phyloP scores from a whole-genome alignment of 2,113 vertebrate genomes.

The Barnardius zonarius region DNA sequence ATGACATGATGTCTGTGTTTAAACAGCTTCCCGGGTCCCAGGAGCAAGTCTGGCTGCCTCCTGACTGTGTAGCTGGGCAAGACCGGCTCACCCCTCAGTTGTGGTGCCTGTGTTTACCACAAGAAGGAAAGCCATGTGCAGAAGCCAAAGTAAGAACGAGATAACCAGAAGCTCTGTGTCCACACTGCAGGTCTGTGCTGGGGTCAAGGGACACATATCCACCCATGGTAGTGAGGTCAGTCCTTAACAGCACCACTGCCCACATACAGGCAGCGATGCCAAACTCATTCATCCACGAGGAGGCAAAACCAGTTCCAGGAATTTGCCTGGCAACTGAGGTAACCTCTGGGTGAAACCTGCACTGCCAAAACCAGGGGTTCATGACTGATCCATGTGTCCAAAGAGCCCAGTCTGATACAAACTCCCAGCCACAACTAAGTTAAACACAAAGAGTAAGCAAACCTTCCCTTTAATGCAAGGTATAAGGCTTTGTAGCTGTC shows the following conservation, averaged over 20 bases:
- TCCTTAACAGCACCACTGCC: not conserved
- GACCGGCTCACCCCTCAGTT: not conserved
- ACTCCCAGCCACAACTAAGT: not conserved
- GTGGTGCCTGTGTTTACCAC: accelerated
- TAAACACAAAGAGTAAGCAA: not conserved
- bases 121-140: not conserved
- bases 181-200: not conserved
- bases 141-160: not conserved
- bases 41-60: not conserved
- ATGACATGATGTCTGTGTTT: accelerated
- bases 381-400: accelerated
- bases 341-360: not conserved
- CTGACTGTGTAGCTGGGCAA: not conserved
- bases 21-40: not conserved
- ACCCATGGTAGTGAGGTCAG: not conserved
- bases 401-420: not conserved
- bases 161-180: not conserved
- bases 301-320: not conserved
- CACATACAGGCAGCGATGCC: accelerated
- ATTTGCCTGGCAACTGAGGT: not conserved
- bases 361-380: accelerated
- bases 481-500: not conserved
- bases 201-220: too few relatives aligned
- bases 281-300: accelerated
- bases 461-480: not conserved